Evolutionary conservation across 2,797 vertebrate genomes (phyloP).

Genomic region (Cuniculus paca): DNA sequence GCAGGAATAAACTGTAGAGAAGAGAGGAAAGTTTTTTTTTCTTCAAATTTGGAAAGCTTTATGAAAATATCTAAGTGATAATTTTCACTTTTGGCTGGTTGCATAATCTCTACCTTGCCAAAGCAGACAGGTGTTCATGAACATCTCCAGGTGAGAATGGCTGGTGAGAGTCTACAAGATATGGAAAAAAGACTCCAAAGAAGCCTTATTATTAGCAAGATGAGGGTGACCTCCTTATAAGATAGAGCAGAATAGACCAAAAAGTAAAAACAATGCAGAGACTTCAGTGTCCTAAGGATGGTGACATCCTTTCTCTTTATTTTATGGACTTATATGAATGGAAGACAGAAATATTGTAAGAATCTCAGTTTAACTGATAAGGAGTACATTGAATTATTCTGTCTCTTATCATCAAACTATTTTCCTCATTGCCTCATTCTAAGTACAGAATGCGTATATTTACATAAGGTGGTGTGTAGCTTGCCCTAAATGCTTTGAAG

Average conservation of each 20-base stretch:
- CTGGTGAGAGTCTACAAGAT: background rate
- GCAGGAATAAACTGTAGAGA: background rate
- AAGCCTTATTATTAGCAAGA: background rate
- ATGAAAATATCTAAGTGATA: background rate
- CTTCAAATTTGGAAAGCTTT: background rate
- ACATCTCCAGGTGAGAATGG: background rate
- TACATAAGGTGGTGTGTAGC: background rate
- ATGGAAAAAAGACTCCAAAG: background rate
- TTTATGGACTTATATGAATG: background rate
- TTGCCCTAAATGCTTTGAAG: background rate
- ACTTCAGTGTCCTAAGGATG: rapidly evolving
- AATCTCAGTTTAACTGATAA: background rate
- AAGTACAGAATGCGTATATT: background rate
- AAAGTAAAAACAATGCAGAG: background rate
- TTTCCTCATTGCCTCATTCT: background rate
- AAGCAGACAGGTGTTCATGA: background rate
- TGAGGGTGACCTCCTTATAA: background rate
- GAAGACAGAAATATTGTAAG: background rate
- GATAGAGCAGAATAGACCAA: background rate
- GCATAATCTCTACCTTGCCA: background rate
- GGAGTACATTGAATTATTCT: background rate
- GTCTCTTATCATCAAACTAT: background rate
- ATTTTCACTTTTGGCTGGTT: background rate
- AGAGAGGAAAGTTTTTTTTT: background rate
- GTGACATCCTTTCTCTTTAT: background rate